Percentiles rank a stretch among this genome's conserved stretches.
phyloP scores from a whole-genome alignment of 1,140 invertebrate species.

The Brachionus rotundiformis region DNA sequence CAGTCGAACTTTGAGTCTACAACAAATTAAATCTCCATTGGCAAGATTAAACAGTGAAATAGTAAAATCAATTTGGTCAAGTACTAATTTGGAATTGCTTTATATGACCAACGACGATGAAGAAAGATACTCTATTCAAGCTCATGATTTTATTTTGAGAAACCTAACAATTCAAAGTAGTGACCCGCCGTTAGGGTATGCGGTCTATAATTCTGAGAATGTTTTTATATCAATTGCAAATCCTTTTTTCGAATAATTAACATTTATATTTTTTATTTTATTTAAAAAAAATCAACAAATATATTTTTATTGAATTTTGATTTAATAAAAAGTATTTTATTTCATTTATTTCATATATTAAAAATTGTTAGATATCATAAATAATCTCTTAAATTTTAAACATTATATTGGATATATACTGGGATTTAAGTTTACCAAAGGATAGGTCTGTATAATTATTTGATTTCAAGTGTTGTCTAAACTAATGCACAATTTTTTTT shows the following conservation, averaged over 20 bases:
- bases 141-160: constrained; percentile 65
- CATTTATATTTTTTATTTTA: too few species aligned
- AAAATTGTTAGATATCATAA: too few species aligned
- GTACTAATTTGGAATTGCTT: constrained; percentile 66
- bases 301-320: too few species aligned
- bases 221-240: constrained; percentile 54
- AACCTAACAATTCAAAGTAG: constrained; percentile 68
- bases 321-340: too few species aligned
- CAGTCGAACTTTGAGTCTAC: constrained; percentile 63
- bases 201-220: constrained; percentile 64
- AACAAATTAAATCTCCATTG: constrained; percentile 61
- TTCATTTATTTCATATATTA: too few species aligned
- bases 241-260: constrained; percentile 35
- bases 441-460: not conserved
- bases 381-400: too few species aligned
- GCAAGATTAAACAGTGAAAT: constrained; percentile 64
- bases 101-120: constrained; percentile 69
- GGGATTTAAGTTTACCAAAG: not conserved
- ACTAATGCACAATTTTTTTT: not conserved
- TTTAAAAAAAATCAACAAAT: too few species aligned
- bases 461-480: not conserved
- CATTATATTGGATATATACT: not conserved
- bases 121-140: constrained; percentile 68
- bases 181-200: constrained; percentile 67
- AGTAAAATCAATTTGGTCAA: constrained; percentile 67